Evolutionary conservation across 2,888 invertebrate species (phyloP), one percentile per base, ranked within the genome.

Genomic region (Adelognathus sp.): DNA sequence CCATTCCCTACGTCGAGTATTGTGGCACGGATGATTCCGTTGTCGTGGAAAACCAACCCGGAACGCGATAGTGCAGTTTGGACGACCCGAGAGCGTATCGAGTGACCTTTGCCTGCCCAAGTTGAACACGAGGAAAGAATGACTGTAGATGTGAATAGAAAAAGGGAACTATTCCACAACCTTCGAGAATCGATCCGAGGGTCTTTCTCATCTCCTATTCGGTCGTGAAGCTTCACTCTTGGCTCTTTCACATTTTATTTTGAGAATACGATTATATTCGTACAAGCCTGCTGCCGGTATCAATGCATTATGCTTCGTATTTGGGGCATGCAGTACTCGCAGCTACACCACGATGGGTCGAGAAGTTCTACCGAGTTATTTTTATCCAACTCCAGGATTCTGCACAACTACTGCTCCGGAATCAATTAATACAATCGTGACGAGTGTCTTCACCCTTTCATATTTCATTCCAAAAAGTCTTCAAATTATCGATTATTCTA

Each of bases 251-350:
- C 58, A 61, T 71, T 61, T 71, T 46, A 50, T 71, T 52, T n/a
- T 7, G 31, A 54, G 63, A 54, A 54, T 39, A 27, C n/a, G n/a
- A n/a, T n/a, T n/a, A n/a, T n/a, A n/a, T n/a, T 63, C 24, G 24
- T 44, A 11, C 58, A 24, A 44, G 14, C n/a, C 36, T 18, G 24
- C 18, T 2, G 21, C 39, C 21, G 58, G 24, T 58, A 58, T n/a
- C 50, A 39, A 39, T 72, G 60, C 24, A 72, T 72, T 72, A 72
- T 63, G 54, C 41, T 63, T 29, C 27, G 52, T 27, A 72, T 63
- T 31, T 56, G 31, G 72, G 14, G 72, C 70, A 29, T 52, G 52
- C 36, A 27, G 33, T 16, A 44, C 63, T 72, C 41, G 41, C 31
- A 16, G n/a, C 44, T 7, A 52, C 39, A 54, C 41, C 54, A 16